Base-by-base conservation (phyloP, 2,888 invertebrate species). In the Sarcophaga subvicina region DNA sequence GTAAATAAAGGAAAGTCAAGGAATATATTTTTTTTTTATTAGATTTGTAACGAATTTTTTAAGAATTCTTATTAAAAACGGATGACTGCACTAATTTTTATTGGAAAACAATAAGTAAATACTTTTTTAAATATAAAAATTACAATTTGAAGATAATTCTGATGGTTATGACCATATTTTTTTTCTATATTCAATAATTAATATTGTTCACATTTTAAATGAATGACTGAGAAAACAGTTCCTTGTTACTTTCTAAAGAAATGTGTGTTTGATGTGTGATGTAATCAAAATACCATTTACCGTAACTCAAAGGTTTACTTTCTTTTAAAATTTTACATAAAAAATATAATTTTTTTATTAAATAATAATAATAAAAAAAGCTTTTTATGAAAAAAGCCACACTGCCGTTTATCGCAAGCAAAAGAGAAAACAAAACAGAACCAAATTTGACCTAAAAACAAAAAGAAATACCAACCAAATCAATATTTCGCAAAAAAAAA, bases 371-470 rank as follows among this genome's bases (percentile, higher is more conserved):
- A 27, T 22, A 62, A 62, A 20, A 2, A 69, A 71, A 25, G 69
- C 59, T 84, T 84, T 75, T 70, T 14, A 62, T 3, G 8, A 22
- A 67, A 71, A 80, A 79, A 79, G 66, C 54, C 64, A 81, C 79
- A 87, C 81, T 81, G 83, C 84, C 87, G 84, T 84, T 84, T 37
- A 75, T 47, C 66, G 45, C 25, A 83, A 37, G 78, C 71, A 82
- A 81, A 25, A 20, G 45, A 72, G 69, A 66, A 72, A 25, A 64
- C n/a, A 47, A 37, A 69, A 73, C 82, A 85, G 59, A 82, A 83
- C 76, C 69, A 77, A 80, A 87, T 69, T 78, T 78, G 83, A 85
- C 78, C 66, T 70, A 72, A 83, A 71, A 77, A 80, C 22, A 77
- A 78, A 14, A 77, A 79, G 76, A 22, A 77, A 8, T 8, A 37